Percentiles rank a stretch among this genome's conserved stretches.
These are phyloP conservation scores for Sepioteuthis lessoniana DNA, from an alignment of 2,888 invertebrate species.

Conservation along the genomic window DNA sequence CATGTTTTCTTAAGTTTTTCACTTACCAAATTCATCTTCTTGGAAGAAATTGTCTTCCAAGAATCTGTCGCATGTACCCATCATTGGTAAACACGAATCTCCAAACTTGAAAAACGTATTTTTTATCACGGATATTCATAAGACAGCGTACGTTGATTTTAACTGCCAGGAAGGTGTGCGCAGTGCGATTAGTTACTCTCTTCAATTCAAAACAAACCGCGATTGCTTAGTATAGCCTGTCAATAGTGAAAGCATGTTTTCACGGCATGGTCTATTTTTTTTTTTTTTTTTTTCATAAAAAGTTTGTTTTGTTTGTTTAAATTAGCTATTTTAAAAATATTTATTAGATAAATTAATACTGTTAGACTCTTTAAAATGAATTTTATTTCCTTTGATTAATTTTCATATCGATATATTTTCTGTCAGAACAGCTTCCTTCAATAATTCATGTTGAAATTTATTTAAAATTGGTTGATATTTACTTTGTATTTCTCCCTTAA, in stretches of 20 bases:
- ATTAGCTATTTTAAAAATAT: too few species aligned
- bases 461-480: too few species aligned
- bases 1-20: background rate
- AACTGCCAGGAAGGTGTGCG: background rate
- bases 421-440: too few species aligned
- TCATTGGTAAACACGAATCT: constrained; percentile 20
- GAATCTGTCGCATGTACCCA: background rate
- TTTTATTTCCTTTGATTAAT: too few species aligned
- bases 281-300: too few species aligned
- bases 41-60: constrained; percentile 45
- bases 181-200: background rate
- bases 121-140: constrained; percentile 25
- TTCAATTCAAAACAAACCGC: background rate
- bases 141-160: background rate
- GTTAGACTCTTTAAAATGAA: too few species aligned
- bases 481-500: too few species aligned
- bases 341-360: too few species aligned
- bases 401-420: too few species aligned
- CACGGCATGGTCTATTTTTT: too few species aligned
- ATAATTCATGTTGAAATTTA: too few species aligned
- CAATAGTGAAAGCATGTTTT: background rate
- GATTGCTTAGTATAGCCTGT: background rate
- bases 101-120: background rate
- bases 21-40: constrained; percentile 46
- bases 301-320: too few species aligned